Conservation (phyloP, 2,888 invertebrate genomes). For the Gnatocerus cornutus region DNA sequence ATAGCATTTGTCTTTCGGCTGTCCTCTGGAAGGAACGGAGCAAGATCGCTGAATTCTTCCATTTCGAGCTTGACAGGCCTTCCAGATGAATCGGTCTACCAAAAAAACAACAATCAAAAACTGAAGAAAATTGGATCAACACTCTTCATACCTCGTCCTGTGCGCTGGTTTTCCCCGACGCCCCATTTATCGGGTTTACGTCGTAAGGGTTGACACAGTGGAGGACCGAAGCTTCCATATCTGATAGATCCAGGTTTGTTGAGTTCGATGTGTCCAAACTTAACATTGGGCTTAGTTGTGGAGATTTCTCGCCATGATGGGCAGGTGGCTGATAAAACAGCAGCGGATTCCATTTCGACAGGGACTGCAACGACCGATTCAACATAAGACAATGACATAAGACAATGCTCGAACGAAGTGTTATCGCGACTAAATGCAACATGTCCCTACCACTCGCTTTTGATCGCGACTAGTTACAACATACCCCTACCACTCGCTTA, state of each 20-base stretch:
- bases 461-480: slow-evolving; percentile 1
- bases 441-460: background rate
- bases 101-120: background rate
- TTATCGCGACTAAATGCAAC: slow-evolving; percentile 1
- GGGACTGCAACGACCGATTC: slow-evolving; percentile 56
- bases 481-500: background rate
- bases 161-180: slow-evolving; percentile 35
- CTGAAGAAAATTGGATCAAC: background rate
- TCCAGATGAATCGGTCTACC: slow-evolving; percentile 16
- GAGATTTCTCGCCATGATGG: slow-evolving; percentile 72
- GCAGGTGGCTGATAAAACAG: slow-evolving; percentile 65
- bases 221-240: slow-evolving; percentile 56
- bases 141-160: slow-evolving; percentile 31
- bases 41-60: slow-evolving; percentile 83
- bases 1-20: slow-evolving; percentile 69
- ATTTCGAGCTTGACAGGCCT: slow-evolving; percentile 70
- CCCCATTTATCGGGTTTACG: slow-evolving; percentile 58
- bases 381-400: slow-evolving; percentile 21
- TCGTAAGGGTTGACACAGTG: slow-evolving; percentile 65
- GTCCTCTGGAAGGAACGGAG: slow-evolving; percentile 73
- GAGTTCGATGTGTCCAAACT: slow-evolving; percentile 28
- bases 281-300: slow-evolving; percentile 30
- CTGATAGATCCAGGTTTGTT: slow-evolving; percentile 55
- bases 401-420: slow-evolving; percentile 1
- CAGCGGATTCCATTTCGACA: slow-evolving; percentile 63